Base-by-base conservation (phyloP, 37 sponge, comb jelly and placozoan genomes). In the Petrosia ficiformis region DNA sequence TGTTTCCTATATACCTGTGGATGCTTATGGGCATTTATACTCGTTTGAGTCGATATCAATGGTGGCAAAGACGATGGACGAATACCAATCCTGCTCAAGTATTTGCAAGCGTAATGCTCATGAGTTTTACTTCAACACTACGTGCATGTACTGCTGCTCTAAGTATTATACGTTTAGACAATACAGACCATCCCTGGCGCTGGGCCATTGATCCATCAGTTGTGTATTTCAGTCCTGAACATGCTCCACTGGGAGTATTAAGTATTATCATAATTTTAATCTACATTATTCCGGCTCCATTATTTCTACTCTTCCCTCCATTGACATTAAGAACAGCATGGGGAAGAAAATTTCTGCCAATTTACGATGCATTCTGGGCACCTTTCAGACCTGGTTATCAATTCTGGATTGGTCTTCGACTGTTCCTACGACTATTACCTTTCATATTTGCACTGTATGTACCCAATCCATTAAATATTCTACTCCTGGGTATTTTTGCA, bases 391-490 rank as follows among this genome's bases (percentile, higher is more conserved):
- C 67, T 6, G 3, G 41, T 2, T 72, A 56, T 63, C 52, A 76
- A 3, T 84, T 80, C 67, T 89, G 84, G 84, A 71, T 84, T 35
- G 84, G 85, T 24, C 26, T 89, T 10, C 52, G 85, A 36, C 77
- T 84, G 3, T 16, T 89, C 1, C 29, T 78, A 21, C 72, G 85
- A 19, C 39, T 80, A 1, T 1, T 80, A 1, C 80, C 77, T 22
- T 36, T 70, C 37, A 14, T 48, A 4, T 26, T 80, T n/a, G 64
- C 57, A 38, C 31, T 39, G 19, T 56, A 58, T 52, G 14, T 58
- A 41, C 25, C 60, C 10, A 2, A 73, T 37, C 76, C 75, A 1
- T 3, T 57, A 2, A 79, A 42, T 29, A 11, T 39, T 19, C 61
- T 75, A 0, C 6, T 73, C 4, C 70, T 79, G 1, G 63, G 26